These are phyloP conservation scores for Lampris incognitus DNA, from an alignment of 2,113 vertebrate genomes.

Conservation along the genomic window DNA sequence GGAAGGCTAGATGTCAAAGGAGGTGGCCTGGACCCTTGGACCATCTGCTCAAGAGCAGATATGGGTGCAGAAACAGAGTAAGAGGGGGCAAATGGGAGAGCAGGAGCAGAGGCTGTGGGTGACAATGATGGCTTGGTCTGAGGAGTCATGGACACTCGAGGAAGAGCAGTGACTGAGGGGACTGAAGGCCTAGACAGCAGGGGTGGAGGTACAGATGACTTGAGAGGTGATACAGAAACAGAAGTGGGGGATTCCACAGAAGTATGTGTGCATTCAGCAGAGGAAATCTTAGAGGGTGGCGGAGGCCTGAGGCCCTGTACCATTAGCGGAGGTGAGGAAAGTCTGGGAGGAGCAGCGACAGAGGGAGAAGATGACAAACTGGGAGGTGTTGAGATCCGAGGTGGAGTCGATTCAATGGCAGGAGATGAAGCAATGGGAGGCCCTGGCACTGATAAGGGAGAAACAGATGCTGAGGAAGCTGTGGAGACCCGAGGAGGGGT, in stretches of 20 bases:
- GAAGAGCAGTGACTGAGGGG: conserved; percentile 27
- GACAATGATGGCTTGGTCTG: conserved; percentile 31
- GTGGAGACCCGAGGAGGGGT: conserved; percentile 47
- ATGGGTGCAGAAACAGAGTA: conserved; percentile 43
- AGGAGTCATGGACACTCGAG: conserved; percentile 31
- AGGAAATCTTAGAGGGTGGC: conserved; percentile 32
- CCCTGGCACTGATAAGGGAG: conserved; percentile 40
- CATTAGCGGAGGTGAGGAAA: conserved; percentile 57
- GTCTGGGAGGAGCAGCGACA: conserved; percentile 51
- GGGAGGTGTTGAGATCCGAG: conserved; percentile 53
- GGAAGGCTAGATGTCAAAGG: conserved; percentile 30
- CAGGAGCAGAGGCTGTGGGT: conserved; percentile 30
- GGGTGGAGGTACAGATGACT: conserved; percentile 26
- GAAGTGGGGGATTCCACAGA: conserved; percentile 42
- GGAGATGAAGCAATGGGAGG: conserved; percentile 27
- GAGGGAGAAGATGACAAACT: conserved; percentile 38
- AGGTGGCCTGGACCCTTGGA: conserved; percentile 58
- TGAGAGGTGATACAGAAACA: conserved; percentile 45
- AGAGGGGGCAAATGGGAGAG: conserved; percentile 35
- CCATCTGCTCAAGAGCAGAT: conserved; percentile 61
- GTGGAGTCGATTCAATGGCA: conserved; percentile 37
- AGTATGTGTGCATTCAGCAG: conserved; percentile 37
- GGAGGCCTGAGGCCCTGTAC: conserved; percentile 57
- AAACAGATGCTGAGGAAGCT: conserved; percentile 39
- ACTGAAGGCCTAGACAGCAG: conserved; percentile 23